A percentile compares a stretch with the other conserved stretches of the same genome.
phyloP scores from a whole-genome alignment of 23 tunicate genomes.

The Corella eumyota region DNA sequence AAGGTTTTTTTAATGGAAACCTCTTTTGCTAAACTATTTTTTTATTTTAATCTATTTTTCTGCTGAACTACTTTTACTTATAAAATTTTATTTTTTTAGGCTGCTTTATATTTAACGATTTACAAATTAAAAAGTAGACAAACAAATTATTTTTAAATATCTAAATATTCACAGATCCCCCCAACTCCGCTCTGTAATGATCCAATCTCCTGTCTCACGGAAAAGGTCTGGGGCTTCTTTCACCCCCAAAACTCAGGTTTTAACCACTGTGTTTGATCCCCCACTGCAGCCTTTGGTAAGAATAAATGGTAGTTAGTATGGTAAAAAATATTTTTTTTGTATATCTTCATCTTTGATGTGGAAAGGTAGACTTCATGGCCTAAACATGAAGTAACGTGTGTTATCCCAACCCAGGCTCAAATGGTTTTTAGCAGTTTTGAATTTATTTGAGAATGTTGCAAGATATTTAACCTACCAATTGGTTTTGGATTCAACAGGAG shows the following conservation, averaged over 20 bases:
- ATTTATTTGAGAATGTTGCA: too few species aligned
- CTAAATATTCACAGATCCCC: slow-evolving; percentile 22
- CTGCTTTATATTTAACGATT: background rate
- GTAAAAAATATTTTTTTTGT: background rate
- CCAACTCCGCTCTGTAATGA: slow-evolving; percentile 80
- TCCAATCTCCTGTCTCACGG: slow-evolving; percentile 75
- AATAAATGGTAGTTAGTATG: background rate
- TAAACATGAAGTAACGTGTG: too few species aligned
- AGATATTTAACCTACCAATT: too few species aligned
- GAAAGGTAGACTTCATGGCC: too few species aligned
- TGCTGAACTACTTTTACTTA: too few species aligned
- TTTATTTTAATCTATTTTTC: too few species aligned
- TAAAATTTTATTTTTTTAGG: too few species aligned
- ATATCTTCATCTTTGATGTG: background rate
- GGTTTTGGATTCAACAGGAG: too few species aligned
- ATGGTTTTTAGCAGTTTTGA: too few species aligned
- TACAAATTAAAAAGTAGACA: background rate
- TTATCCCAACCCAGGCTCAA: too few species aligned
- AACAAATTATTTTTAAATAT: background rate
- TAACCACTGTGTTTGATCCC: slow-evolving; percentile 32
- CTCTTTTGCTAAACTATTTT: background rate
- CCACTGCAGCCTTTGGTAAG: slow-evolving; percentile 48
- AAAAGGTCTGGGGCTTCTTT: slow-evolving; percentile 36
- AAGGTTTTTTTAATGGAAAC: background rate
- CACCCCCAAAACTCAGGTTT: slow-evolving; percentile 43